Conservation (phyloP, 2,888 invertebrate species). For the Cheilosia vulpina region DNA sequence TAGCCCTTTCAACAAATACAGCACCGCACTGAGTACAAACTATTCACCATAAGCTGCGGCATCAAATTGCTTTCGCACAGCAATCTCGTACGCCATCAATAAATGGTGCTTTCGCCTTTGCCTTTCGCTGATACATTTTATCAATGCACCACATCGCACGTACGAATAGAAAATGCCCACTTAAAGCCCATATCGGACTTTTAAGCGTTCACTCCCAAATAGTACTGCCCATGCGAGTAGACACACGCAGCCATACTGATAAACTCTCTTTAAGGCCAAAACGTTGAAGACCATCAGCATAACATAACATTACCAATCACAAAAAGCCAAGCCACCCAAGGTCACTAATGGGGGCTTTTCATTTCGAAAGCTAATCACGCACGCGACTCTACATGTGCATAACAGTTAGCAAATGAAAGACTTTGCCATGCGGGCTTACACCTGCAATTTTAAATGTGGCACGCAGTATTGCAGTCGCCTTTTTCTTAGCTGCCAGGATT, state of each 20-base stretch:
- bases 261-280: constrained; percentile 5
- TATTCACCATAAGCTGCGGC: not conserved
- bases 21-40: not conserved
- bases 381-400: not conserved
- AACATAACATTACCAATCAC: constrained; percentile 5
- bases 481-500: not conserved
- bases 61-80: not conserved
- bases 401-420: constrained; percentile 25
- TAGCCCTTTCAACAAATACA: not conserved
- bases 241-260: not conserved
- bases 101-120: constrained; percentile 11
- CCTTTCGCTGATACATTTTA: constrained; percentile 1
- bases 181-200: not conserved
- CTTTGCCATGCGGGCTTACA: not conserved
- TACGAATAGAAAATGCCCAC: constrained; percentile 14
- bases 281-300: constrained; percentile 6
- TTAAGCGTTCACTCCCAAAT: constrained; percentile 16
- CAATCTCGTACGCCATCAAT: constrained; percentile 7
- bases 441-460: constrained; percentile 3
- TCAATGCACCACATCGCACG: constrained; percentile 26
- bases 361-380: constrained; percentile 42
- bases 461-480: not conserved
- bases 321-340: constrained; percentile 39
- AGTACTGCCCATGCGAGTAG: not conserved
- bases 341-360: constrained; percentile 39